Percentiles rank a stretch among this genome's conserved stretches.
Conservation (phyloP, 2,113 vertebrate species). For the Scomber japonicus region DNA sequence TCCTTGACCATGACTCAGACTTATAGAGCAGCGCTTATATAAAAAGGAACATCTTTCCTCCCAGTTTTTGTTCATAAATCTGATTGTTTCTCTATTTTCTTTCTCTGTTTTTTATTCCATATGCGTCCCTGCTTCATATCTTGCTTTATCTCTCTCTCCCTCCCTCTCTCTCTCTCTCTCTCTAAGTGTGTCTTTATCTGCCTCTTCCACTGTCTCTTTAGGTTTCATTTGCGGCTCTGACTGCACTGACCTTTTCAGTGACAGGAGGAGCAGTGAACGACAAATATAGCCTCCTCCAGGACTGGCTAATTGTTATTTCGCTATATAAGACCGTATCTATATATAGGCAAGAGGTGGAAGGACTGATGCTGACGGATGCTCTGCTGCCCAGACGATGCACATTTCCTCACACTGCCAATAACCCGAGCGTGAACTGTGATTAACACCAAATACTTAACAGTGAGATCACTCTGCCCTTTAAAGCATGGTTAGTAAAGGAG, state of each 20-base stretch:
- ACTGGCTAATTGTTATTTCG: slow-evolving; percentile 42
- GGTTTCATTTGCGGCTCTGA: slow-evolving; percentile 58
- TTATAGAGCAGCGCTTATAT: background rate
- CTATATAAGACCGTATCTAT: slow-evolving; percentile 10
- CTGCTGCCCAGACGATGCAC: background rate
- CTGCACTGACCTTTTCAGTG: slow-evolving; percentile 60
- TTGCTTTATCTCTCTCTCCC: slow-evolving; percentile 16
- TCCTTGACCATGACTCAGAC: slow-evolving; percentile 37
- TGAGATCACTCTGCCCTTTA: background rate
- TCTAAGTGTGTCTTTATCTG: slow-evolving; percentile 20
- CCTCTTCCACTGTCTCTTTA: slow-evolving; percentile 30
- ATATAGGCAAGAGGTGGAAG: background rate
- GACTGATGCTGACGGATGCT: background rate
- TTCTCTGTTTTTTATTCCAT: slow-evolving; percentile 14
- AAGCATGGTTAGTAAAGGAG: background rate
- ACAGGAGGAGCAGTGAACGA: slow-evolving; percentile 37
- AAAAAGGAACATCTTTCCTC: slow-evolving; percentile 10
- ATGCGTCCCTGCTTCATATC: slow-evolving; percentile 5
- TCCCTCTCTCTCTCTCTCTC: too few relatives aligned
- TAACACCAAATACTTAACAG: background rate
- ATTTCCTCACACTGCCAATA: background rate
- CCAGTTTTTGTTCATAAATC: background rate
- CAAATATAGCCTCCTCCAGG: slow-evolving; percentile 21
- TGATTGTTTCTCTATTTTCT: background rate
- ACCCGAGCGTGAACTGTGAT: background rate